Evolutionary conservation across 1,140 invertebrate genomes (phyloP), one percentile per base, ranked within the genome.

Genomic region (Araneus ventricosus): DNA sequence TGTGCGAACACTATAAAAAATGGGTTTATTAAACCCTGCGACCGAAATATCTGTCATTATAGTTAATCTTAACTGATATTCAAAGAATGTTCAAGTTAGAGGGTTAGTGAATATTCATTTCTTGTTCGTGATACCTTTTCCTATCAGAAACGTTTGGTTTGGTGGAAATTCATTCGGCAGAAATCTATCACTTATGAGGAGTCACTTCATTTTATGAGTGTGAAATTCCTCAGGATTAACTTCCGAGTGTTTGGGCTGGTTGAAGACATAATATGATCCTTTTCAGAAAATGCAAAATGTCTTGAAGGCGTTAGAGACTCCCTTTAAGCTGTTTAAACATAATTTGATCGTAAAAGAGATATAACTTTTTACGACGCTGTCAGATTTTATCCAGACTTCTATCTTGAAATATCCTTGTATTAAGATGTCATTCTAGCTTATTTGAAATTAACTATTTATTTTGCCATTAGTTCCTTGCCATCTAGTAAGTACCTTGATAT

Each of bases 171-270:
- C 27, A 45, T 45, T 27, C 24, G 7, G 24, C 24, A 30, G 24
- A 84, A 41, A 84, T 84, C 45, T 84, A 27, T 84, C 41, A 57
- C 41, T 57, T 24, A 24, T 57, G 45, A 45, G 45, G n/a, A 17
- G 37, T 37, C 79, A 45, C 79, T 82, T 39, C n/a, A 84, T 52
- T 84, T 84, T 52, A 57, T 27, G 82, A 84, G 24, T 27, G 22
- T 45, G 14, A 30, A 52, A 84, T 84, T 84, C n/a, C 27, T 52
- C 27, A 30, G 52, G 41, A 84, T 22, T 57, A 30, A 84, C 22
- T 84, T 75, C 34, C 4, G 37, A 34, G 17, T 34, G 63, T 75
- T 34, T 84, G 34, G 14, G 24, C 10, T 27, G 10, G 45, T 8
- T 45, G 80, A 14, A 4, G 17, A 2, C 14, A 45, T 84, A 52